Percentiles rank a stretch among this genome's conserved stretches.
phyloP scores from a whole-genome alignment of 2,797 vertebrate species.

The Spheniscus humboldti region DNA sequence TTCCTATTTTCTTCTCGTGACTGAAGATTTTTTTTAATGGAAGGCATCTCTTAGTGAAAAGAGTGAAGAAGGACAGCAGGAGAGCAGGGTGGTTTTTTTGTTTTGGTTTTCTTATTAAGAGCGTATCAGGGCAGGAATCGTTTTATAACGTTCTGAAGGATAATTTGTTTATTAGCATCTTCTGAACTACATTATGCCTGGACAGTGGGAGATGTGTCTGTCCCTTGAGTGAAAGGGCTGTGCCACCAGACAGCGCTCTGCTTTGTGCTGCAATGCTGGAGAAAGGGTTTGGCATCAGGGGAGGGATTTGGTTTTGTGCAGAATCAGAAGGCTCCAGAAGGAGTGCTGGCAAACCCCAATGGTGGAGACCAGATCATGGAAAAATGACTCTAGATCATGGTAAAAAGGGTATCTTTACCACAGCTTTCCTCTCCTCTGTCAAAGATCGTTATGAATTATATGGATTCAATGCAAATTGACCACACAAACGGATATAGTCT shows the following conservation, averaged over 20 bases:
- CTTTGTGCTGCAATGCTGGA: neutral
- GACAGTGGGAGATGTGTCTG: accelerated
- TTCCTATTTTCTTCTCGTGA: neutral
- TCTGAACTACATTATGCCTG: neutral
- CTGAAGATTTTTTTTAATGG: neutral
- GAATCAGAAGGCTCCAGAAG: neutral
- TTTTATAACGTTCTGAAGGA: neutral
- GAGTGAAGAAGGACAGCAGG: neutral
- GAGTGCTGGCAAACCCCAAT: neutral
- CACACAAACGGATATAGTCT: accelerated
- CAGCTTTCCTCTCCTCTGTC: neutral
- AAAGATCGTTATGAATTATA: accelerated
- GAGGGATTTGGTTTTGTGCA: neutral
- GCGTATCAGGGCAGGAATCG: neutral
- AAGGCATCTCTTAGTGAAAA: neutral
- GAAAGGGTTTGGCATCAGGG: neutral
- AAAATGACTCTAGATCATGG: neutral
- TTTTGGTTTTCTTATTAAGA: neutral
- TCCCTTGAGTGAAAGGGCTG: neutral
- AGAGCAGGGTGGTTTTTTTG: accelerated
- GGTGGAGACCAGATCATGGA: neutral
- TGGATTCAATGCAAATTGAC: neutral
- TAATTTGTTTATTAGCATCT: neutral
- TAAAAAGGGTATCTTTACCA: neutral
- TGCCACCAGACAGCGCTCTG: accelerated